Conservation (phyloP, 2,888 invertebrate species). For the Bellardia pandia region DNA sequence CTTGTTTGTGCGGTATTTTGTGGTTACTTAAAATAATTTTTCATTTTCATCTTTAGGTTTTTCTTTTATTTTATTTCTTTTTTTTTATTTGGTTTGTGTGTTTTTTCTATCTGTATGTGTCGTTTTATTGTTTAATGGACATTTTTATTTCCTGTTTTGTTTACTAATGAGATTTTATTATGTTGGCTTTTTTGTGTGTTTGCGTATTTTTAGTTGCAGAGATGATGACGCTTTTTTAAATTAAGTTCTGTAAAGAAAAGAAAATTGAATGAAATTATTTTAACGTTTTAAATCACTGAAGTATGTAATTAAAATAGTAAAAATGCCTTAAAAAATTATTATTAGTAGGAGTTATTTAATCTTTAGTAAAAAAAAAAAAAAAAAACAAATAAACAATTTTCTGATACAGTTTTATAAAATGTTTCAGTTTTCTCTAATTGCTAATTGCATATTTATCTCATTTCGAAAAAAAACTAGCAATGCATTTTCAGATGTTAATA, state of each 20-base stretch:
- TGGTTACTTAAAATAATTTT: conserved; percentile 69
- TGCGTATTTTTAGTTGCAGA: background rate
- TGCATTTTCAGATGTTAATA: too few species aligned
- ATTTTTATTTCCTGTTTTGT: conserved; percentile 71
- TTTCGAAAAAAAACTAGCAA: too few species aligned
- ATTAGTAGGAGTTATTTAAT: background rate
- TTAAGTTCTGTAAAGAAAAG: conserved; percentile 63
- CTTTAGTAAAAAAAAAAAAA: too few species aligned
- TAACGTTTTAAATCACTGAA: background rate
- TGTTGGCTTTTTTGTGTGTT: conserved; percentile 35
- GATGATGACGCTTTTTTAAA: conserved; percentile 22
- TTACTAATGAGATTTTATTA: conserved; percentile 69
- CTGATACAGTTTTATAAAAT: too few species aligned
- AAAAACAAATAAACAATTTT: background rate
- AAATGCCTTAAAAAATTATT: conserved; percentile 1
- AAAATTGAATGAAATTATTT: conserved; percentile 23
- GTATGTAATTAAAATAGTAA: background rate
- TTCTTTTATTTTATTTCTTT: conserved; percentile 34
- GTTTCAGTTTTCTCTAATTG: too few species aligned
- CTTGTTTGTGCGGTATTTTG: conserved; percentile 35
- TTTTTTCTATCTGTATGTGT: conserved; percentile 24
- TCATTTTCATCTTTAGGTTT: conserved; percentile 62
- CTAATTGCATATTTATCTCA: too few species aligned
- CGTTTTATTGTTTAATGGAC: conserved; percentile 69
- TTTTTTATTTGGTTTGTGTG: conserved; percentile 42